These are phyloP conservation scores for Aricia artaxerxes DNA, from an alignment of 2,888 invertebrate genomes.

Conservation along the genomic window DNA sequence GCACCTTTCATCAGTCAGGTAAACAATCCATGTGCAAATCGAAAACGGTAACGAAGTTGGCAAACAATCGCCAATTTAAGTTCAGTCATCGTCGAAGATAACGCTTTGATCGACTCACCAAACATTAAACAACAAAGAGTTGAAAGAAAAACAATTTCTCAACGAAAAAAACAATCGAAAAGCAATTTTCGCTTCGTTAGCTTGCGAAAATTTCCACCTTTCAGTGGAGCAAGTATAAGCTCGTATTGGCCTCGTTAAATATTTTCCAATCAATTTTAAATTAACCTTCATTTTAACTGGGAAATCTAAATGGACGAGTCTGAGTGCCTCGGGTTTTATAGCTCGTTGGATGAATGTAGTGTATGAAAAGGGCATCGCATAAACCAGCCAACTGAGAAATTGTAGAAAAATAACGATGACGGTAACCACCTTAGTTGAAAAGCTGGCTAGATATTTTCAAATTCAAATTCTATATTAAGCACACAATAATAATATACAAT, in stretches of 20 bases:
- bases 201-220: not conserved
- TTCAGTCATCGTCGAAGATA: not conserved
- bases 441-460: too few relatives aligned
- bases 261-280: conserved; percentile 13
- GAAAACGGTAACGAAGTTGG: not conserved
- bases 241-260: conserved; percentile 16
- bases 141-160: not conserved
- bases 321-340: not conserved
- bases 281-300: conserved; percentile 6
- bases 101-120: not conserved
- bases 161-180: conserved; percentile 12
- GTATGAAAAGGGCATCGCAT: not conserved
- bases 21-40: not conserved
- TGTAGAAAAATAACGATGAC: too few relatives aligned
- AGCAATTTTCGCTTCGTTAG: not conserved
- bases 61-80: not conserved
- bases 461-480: too few relatives aligned
- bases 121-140: conserved; percentile 12
- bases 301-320: not conserved
- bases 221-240: not conserved
- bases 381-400: not conserved
- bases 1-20: not conserved
- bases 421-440: too few relatives aligned
- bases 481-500: too few relatives aligned
- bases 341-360: not conserved